These are phyloP conservation scores for Aythya fuligula DNA, from an alignment of 2,797 vertebrate species.

Conservation along the genomic window DNA sequence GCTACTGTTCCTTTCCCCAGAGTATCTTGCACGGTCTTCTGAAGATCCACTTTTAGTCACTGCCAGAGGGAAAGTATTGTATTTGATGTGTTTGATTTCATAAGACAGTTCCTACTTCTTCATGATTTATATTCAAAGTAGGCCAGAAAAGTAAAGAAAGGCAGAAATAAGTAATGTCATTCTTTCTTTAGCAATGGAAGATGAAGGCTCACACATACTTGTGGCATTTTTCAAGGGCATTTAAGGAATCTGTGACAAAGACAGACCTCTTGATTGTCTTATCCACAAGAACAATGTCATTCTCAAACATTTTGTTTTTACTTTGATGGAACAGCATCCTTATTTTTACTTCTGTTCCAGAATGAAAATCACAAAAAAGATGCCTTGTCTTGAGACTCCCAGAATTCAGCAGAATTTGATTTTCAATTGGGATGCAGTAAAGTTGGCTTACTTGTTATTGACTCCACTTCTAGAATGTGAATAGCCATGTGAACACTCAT, in stretches of 20 bases:
- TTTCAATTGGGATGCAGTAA: not conserved
- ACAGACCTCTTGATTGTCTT: not conserved
- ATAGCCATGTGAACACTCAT: not conserved
- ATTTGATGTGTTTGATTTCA: conserved; percentile 44
- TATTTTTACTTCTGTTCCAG: not conserved
- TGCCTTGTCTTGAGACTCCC: not conserved
- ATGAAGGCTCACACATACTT: not conserved
- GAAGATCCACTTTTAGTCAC: conserved; percentile 16
- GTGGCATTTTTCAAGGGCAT: not conserved
- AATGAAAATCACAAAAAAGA: not conserved
- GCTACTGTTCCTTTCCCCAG: not conserved
- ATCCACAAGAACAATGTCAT: not conserved
- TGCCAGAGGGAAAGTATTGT: conserved; percentile 43
- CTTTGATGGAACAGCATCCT: not conserved
- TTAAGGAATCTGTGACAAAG: not conserved
- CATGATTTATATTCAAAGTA: conserved; percentile 20
- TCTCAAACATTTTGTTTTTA: not conserved
- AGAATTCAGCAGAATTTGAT: not conserved
- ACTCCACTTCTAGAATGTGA: not conserved
- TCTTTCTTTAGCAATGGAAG: not conserved
- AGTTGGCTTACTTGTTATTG: not conserved
- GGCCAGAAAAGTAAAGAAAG: conserved; percentile 17
- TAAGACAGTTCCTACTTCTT: not conserved
- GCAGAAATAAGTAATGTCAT: not conserved
- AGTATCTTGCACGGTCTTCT: conserved; percentile 9